phyloP scores from a whole-genome alignment of 2,113 vertebrate species.

The Neolamprologus toae region DNA sequence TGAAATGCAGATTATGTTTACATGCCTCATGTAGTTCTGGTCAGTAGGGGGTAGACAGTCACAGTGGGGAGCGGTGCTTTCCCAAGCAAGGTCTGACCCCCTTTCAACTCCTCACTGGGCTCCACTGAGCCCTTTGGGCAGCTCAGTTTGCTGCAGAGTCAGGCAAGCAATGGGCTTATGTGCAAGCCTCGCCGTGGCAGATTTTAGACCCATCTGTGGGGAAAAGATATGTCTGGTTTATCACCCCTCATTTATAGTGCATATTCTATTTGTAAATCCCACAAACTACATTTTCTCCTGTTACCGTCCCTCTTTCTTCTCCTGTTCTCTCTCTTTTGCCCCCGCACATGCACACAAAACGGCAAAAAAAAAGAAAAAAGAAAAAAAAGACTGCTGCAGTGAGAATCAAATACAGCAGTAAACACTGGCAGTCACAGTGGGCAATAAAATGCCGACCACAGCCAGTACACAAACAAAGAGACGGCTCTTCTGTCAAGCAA shows the following conservation, averaged over 20 bases:
- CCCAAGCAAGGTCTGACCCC: conserved; percentile 41
- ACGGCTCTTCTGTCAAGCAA: conserved; percentile 24
- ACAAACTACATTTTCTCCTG: conserved; percentile 26
- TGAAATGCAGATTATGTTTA: conserved; percentile 67
- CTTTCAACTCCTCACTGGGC: conserved; percentile 41
- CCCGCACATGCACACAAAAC: neutral
- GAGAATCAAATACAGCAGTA: conserved; percentile 33
- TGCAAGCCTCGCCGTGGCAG: conserved; percentile 39
- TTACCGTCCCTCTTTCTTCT: neutral
- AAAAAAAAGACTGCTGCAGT: neutral
- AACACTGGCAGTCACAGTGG: conserved; percentile 18
- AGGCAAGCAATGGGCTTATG: conserved; percentile 52
- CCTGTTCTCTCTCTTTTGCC: neutral
- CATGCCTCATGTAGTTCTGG: conserved; percentile 41
- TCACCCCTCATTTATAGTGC: conserved; percentile 34
- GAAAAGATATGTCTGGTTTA: conserved; percentile 57
- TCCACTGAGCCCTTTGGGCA: conserved; percentile 50
- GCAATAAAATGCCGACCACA: conserved; percentile 32
- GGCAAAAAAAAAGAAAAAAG: neutral
- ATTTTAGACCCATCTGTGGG: conserved; percentile 61
- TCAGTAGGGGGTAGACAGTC: conserved; percentile 50
- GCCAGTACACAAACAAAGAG: conserved; percentile 41
- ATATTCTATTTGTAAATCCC: conserved; percentile 46
- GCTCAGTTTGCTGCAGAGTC: conserved; percentile 47
- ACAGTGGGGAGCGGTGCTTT: conserved; percentile 35